phyloP scores from a whole-genome alignment of 2,113 vertebrate species.

The Stomatorhinus ivindoensis region DNA sequence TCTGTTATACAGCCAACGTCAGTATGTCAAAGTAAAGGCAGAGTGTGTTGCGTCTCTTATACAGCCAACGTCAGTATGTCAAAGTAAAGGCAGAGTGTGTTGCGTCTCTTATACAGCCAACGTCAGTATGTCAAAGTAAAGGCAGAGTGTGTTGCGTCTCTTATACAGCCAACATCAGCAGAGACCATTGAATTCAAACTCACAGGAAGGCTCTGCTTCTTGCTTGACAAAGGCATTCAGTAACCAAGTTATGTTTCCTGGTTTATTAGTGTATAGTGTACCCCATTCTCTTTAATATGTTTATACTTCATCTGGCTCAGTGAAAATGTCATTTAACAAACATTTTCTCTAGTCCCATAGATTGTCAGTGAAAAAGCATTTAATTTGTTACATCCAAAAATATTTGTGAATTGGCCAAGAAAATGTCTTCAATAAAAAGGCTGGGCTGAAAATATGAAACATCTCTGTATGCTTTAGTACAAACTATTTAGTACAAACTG shows the following conservation, averaged over 20 bases:
- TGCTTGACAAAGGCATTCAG: not conserved
- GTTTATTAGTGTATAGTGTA: not conserved
- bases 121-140: not conserved
- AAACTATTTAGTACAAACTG: not conserved
- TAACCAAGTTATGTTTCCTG: not conserved
- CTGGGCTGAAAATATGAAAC: not conserved
- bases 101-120: constrained; percentile 19
- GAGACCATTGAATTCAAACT: not conserved
- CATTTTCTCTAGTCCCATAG: not conserved
- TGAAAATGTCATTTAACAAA: not conserved
- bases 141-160: not conserved
- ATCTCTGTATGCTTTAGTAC: not conserved
- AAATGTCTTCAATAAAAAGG: not conserved
- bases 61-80: not conserved
- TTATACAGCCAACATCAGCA: not conserved
- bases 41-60: not conserved
- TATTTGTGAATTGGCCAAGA: not conserved
- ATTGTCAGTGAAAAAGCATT: not conserved
- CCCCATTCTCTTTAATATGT: not conserved
- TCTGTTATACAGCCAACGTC: not conserved
- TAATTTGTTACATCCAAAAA: not conserved
- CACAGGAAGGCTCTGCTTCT: not conserved
- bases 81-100: not conserved
- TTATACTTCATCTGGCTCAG: not conserved
- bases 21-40: not conserved